Base-by-base conservation (phyloP, 2,797 vertebrate genomes). In the Adrianichthys oophorus region DNA sequence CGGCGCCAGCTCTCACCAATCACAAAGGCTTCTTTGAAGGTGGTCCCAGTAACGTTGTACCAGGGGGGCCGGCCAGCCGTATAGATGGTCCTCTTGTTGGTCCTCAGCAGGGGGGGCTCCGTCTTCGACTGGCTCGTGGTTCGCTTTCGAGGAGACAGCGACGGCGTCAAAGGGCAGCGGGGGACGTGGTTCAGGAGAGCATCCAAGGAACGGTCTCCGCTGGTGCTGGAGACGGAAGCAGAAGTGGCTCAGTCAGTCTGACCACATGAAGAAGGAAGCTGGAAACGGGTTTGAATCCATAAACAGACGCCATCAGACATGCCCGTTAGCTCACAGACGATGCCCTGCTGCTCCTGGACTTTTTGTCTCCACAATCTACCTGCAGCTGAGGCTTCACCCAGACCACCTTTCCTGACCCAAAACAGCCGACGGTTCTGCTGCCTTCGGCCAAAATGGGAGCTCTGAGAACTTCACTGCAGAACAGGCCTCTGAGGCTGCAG, bases 41-140 rank as follows among this genome's bases (percentile, higher is more conserved):
- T 95, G 52, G 93, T 95, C 48, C 95, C 95, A 0, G 94, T 93
- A 72, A 96, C 95, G 44, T 94, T 95, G 91, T 96, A 96, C 95
- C 95, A 95, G 0, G 94, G 95, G 0, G 95, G 95, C 15, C 95
- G 82, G 15, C 95, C 94, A 0, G 95, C 95, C 0, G 94, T 96
- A 89, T 95, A 96, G 75, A 96, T 95, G 23, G 95, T 96, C 61
- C 95, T 89, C 46, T 95, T 96, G 83, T 91, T 91, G 32, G 95
- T 95, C 72, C 94, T 90, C 60, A 96, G 85, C 62, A 95, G 88
- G 2, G 95, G 94, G 1, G 95, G 94, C 72, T 95, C 92, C 0
- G 93, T 93, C 80, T 94, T 92, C 4, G 91, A 92, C 76, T 93
- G 94, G 72, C 94, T 94, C 1, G 90, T 92, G 58, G 92, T 91